Evolutionary conservation across 2,113 vertebrate species (phyloP), one percentile per base, ranked within the genome.

Genomic region (Ascaphus truei): DNA sequence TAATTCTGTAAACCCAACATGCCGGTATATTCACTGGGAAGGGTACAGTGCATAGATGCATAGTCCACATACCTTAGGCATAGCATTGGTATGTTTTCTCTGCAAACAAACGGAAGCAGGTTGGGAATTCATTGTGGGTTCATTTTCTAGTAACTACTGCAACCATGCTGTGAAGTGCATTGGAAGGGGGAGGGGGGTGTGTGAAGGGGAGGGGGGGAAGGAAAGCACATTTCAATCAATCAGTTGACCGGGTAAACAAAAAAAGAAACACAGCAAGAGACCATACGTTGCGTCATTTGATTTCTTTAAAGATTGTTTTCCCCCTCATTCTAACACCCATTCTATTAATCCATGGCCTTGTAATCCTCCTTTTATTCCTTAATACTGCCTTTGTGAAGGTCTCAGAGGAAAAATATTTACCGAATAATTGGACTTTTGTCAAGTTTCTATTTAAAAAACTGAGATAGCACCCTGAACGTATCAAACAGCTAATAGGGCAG

Each of bases 71-170:
- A 62, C 15, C 31, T 63, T 15, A 36, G 41, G 47, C 15, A 51
- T 34, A 22, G 20, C 22, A 51, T 10, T 25, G 20, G 45, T 26
- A 63, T 63, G 61, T 63, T 63, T 63, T 63, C 41, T 60, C 29
- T 51, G 43, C 20, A 51, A 63, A 63, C 61, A 51, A 51, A 34
- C 11, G 30, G 29, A 63, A 36, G 50, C 61, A 51, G 45, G 18
- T 63, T 63, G 29, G 12, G 12, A 37, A 51, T 63, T 36, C 29
- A 62, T 3, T 50, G 7, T 47, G 43, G 29, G 51, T n/a, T 16
- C 25, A 55, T 30, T 55, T n/a, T 55, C 26, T 3, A 55, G n/a
- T 27, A 25, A 26, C 48, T 55, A 4, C 5, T 55, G 29, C 27
- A 55, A 55, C 29, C n/a, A 55, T 31, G 15, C 29, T 18, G 27